Evolutionary conservation across 2,888 invertebrate species (phyloP).

Genomic region (Apodemia hepburni): DNA sequence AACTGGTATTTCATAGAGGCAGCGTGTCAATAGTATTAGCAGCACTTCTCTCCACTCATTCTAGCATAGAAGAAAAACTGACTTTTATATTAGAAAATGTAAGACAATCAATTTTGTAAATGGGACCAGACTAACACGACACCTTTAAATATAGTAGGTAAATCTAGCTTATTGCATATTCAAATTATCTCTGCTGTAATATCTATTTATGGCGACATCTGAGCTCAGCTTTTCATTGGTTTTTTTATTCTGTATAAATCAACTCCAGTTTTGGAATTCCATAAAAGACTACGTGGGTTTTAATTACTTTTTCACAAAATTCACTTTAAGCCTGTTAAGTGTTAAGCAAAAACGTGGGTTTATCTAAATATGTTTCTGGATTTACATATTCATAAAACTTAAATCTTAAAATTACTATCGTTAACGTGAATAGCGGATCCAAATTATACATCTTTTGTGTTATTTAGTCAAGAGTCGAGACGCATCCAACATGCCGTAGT

Average conservation of each 20-base stretch:
- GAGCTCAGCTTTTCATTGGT: not conserved
- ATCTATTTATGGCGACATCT: not conserved
- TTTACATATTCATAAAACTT: constrained; percentile 12
- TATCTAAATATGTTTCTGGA: not conserved
- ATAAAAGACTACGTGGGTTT: not conserved
- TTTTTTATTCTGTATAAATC: not conserved
- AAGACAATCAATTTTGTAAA: too few species aligned
- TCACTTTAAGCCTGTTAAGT: not conserved
- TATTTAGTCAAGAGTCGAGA: not conserved
- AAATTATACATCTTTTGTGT: constrained; percentile 12
- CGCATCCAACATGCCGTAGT: constrained; percentile 16
- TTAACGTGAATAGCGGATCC: not conserved
- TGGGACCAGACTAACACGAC: too few species aligned
- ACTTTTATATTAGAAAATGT: too few species aligned
- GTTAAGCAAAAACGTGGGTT: not conserved
- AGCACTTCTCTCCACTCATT: too few species aligned
- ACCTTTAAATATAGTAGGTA: too few species aligned
- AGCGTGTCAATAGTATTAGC: too few species aligned
- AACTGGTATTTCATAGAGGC: too few species aligned
- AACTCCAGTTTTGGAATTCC: not conserved
- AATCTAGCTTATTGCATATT: too few species aligned
- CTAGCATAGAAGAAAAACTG: too few species aligned
- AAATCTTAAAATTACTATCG: not conserved
- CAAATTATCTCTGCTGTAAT: too few species aligned
- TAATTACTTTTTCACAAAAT: not conserved